phyloP scores from a whole-genome alignment of 53 echinoderm and acorn worm genomes.

The Holothuria leucospilota region DNA sequence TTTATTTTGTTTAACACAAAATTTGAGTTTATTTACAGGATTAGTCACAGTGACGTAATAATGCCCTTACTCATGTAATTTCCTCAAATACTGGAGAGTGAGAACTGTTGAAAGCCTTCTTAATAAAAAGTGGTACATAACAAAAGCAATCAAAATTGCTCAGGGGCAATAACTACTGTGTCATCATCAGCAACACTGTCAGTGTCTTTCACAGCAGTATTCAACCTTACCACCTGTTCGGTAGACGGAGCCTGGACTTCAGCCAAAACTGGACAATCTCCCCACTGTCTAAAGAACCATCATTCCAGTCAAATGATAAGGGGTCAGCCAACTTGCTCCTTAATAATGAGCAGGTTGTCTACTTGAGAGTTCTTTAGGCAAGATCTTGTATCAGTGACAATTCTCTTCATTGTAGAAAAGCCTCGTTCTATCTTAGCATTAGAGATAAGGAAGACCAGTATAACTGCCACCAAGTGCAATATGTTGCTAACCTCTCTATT shows the following conservation, averaged over 20 bases:
- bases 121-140: no score
- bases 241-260: background rate
- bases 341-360: background rate
- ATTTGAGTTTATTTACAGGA: no score
- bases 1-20: no score
- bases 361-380: background rate
- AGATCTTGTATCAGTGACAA: background rate
- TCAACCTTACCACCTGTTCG: background rate
- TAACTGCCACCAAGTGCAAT: background rate
- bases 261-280: background rate
- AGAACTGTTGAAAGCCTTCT: no score
- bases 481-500: background rate
- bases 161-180: background rate
- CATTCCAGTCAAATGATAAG: background rate
- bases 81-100: no score
- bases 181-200: background rate
- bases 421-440: background rate
- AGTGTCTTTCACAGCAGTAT: background rate
- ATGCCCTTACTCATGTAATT: no score
- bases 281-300: background rate
- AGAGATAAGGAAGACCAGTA: background rate
- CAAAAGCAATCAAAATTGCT: no score
- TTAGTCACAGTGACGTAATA: no score
- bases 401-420: conserved; percentile 9
- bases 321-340: background rate